Evolutionary conservation across 2,888 invertebrate genomes (phyloP), one percentile per base, ranked within the genome.

Genomic region (Caprella mutica): DNA sequence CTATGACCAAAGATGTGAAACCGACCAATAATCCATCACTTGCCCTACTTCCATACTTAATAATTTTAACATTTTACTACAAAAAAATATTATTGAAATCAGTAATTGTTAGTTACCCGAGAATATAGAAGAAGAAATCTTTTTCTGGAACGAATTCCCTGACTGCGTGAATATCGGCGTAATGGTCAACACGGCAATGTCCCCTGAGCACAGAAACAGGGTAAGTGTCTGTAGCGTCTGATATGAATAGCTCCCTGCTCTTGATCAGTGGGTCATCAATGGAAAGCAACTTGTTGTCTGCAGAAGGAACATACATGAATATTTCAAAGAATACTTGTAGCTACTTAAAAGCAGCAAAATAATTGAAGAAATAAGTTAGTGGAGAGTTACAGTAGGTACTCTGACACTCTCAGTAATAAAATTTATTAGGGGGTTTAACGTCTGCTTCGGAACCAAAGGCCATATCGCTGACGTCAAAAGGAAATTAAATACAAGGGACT

Each of bases 61-160:
- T n/a, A n/a, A n/a, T n/a, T n/a, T n/a, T n/a, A n/a, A n/a, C n/a
- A n/a, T n/a, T n/a, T n/a, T n/a, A n/a, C n/a, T n/a, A 35, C 35
- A 35, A 35, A 2, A 35, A 14, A 14, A 14, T 12, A 35, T 35
- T 2, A n/a, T 35, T 14, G 35, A n/a, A 35, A 14, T 35, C 40
- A 1, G 9, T 2, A 9, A 2, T 26, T 17, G 44, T 9, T 5
- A 42, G 55, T 56, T 35, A 64, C 64, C 64, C 64, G 19, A 77
- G 72, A 55, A 77, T 74, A 70, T 75, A 77, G 71, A 77, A 78
- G 70, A 77, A 78, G 40, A 72, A 71, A 69, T 78, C 76, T 52
- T 72, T 71, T 55, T 68, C 68, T 14, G 76, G 75, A 59, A 72
- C 69, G 67, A 76, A 76, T 56, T 72, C 72, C 58, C 71, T 69